Conservation (phyloP, 2,113 vertebrate genomes). For the Mus pahari region DNA sequence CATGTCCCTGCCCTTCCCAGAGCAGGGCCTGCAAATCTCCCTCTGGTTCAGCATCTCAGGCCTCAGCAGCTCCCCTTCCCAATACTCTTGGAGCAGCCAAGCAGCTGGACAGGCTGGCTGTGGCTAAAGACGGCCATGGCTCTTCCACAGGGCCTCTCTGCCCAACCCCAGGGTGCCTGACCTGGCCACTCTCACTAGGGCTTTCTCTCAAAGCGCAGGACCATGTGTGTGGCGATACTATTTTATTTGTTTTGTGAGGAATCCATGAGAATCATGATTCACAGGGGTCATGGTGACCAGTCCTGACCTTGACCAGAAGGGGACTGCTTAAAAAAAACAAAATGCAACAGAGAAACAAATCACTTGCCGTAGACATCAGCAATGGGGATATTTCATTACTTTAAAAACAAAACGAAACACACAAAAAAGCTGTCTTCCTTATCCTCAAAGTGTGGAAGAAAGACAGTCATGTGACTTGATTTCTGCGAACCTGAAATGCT, state of each 20-base stretch:
- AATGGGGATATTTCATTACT: background rate
- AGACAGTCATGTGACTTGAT: background rate
- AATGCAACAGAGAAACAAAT: background rate
- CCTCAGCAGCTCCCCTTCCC: background rate
- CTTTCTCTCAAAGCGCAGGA: rapidly evolving
- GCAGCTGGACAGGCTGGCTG: background rate
- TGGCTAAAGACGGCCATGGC: background rate
- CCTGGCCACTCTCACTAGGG: rapidly evolving
- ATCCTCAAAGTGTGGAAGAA: background rate
- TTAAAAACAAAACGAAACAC: background rate
- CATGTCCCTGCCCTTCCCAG: background rate
- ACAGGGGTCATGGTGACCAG: background rate
- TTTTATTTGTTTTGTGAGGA: conserved; percentile 66
- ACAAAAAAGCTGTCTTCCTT: background rate
- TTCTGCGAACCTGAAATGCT: background rate
- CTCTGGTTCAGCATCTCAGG: background rate
- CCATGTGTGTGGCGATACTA: rapidly evolving
- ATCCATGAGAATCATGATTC: background rate
- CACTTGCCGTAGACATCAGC: background rate
- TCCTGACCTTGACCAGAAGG: background rate
- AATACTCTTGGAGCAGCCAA: rapidly evolving
- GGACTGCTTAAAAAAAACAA: background rate
- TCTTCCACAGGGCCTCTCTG: background rate
- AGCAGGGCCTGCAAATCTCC: background rate
- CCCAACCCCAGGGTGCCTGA: rapidly evolving